Evolutionary conservation across 2,113 vertebrate species (phyloP), one percentile per base, ranked within the genome.

Genomic region (Mastomys natalensis): DNA sequence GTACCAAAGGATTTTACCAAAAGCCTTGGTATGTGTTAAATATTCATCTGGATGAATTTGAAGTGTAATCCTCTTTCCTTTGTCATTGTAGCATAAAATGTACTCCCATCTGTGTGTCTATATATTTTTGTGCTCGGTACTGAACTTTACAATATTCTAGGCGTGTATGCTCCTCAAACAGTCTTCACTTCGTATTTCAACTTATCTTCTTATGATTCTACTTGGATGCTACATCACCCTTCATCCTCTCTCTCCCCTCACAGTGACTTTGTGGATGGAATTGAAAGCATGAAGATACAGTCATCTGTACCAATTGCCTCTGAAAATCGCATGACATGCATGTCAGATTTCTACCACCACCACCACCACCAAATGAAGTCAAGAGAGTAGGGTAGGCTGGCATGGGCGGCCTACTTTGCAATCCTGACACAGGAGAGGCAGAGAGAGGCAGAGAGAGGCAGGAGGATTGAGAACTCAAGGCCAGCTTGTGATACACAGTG

Each of bases 1-100:
- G 90, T 58, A 76, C 3, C 43, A n/a, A 51, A 64, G 51, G 78
- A 72, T 93, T 72, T 78, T 74, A 93, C 51, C 16, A 68, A 77
- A 91, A 53, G 62, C 58, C 81, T 81, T 66, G 58, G 24, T 53
- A 60, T 72, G 26, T 16, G 16, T 51, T 21, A 58, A n/a, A 43
- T 40, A 43, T 45, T 85, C 60, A 7, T 37, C 77, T 73, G 60
- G 85, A 13, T 77, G 66, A 87, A 43, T 87, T 66, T 58, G 53
- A 86, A 64, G 74, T 55, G 51, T 68, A 86, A 82, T 66, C 87
- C 24, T 89, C 31, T 89, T 93, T 76, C 66, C 88, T 53, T 73
- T 62, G 51, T 37, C 55, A 87, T 3, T 16, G 4, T 37, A 48
- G 93, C 53, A 37, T 80, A 58, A 43, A 87, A 77, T 10, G 37